A percentile compares a stretch with the other conserved stretches of the same genome.
Evolutionary conservation across 2,888 invertebrate genomes (phyloP).

Genomic region (Nomada ferruginata): DNA sequence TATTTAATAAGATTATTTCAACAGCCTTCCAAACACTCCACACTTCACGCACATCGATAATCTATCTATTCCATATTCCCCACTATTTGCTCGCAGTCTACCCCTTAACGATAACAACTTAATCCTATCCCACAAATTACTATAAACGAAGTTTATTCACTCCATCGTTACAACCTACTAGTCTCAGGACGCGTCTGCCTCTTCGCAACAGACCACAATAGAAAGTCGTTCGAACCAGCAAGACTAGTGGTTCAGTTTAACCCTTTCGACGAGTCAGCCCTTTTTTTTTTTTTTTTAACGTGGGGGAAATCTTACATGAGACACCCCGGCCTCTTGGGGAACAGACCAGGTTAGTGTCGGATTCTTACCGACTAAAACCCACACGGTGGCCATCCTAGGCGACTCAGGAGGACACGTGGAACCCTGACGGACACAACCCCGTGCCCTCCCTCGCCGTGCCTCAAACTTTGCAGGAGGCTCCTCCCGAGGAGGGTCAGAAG

Average conservation of each 20-base stretch:
- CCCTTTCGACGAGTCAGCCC: not conserved
- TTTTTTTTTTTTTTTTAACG: no score
- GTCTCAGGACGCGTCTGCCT: not conserved
- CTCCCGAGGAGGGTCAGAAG: no score
- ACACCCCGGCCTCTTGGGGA: no score
- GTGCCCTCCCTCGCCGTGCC: no score
- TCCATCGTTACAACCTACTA: constrained; percentile 11
- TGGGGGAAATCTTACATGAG: no score
- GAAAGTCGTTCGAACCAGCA: constrained; percentile 10
- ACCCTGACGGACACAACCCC: no score
- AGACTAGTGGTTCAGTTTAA: constrained; percentile 13
- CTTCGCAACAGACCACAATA: not conserved
- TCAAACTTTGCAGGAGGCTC: no score
- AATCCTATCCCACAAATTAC: not conserved
- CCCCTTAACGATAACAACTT: constrained; percentile 4
- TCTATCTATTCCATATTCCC: not conserved
- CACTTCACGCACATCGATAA: not conserved
- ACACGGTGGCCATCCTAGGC: no score
- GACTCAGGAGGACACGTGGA: no score
- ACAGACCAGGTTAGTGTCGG: no score
- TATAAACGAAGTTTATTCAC: not conserved
- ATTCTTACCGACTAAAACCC: no score
- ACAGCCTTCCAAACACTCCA: not conserved
- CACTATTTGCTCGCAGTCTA: not conserved
- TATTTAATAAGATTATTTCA: not conserved